A percentile compares a stretch with the other conserved stretches of the same genome.
Evolutionary conservation across 2,113 vertebrate genomes (phyloP).

Genomic region (Sebastes fasciatus): DNA sequence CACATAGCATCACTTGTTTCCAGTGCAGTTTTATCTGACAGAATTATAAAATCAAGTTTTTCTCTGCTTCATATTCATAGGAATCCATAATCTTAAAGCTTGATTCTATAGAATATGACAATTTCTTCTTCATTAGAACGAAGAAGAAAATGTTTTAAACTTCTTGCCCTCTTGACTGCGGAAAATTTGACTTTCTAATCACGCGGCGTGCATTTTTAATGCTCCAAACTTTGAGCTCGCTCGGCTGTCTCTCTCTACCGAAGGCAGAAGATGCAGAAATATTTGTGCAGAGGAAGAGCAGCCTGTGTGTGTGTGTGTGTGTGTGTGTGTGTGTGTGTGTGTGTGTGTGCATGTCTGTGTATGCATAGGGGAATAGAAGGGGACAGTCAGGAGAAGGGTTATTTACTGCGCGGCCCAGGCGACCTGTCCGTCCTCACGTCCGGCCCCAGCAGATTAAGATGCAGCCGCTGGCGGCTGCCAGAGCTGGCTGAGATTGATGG

Average conservation of each 20-base stretch:
- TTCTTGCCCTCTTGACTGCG: background rate
- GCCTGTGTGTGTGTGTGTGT: slow-evolving; percentile 8
- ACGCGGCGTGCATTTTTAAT: slow-evolving; percentile 5
- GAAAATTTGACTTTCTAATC: slow-evolving; percentile 28
- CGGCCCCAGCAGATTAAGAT: slow-evolving; percentile 80
- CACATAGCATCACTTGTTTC: background rate
- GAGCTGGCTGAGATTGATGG: slow-evolving; percentile 78
- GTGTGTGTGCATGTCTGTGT: slow-evolving; percentile 23
- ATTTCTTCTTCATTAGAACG: background rate
- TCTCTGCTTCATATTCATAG: background rate
- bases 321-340: slow-evolving; percentile 12
- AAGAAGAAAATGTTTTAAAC: background rate
- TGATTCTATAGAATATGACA: background rate
- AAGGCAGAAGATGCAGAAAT: slow-evolving; percentile 16
- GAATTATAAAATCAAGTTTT: background rate
- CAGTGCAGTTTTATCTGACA: background rate
- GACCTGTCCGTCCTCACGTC: slow-evolving; percentile 83
- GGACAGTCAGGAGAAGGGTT: slow-evolving; percentile 75
- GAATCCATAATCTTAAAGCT: background rate
- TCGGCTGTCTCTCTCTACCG: background rate
- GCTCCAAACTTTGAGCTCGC: slow-evolving; percentile 5
- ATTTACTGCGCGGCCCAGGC: slow-evolving; percentile 77
- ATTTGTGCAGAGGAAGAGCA: slow-evolving; percentile 29
- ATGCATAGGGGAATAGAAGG: slow-evolving; percentile 47
- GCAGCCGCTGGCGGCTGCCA: slow-evolving; percentile 77